Percentiles rank a stretch among this genome's conserved stretches.
Conservation (phyloP, 53 echinoderm and acorn worm genomes). For the Astropecten irregularis region DNA sequence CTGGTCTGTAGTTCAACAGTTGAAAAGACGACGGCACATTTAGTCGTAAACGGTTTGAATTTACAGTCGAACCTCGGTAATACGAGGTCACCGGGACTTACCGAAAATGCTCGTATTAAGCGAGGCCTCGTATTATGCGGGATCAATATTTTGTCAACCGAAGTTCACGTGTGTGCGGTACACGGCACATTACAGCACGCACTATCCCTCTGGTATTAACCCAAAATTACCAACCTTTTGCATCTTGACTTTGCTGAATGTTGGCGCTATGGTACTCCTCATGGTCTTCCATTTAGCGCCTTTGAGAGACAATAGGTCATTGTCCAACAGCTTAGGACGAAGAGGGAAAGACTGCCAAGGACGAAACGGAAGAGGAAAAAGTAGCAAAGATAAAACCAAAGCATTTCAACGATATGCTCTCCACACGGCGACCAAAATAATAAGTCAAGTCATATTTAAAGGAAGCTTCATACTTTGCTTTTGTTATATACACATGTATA, state of each 20-base stretch:
- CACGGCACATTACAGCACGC: not conserved
- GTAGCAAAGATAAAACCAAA: not conserved
- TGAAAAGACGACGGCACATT: no score
- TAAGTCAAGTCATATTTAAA: no score
- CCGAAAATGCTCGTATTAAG: no score
- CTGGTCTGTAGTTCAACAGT: no score
- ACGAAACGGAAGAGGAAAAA: not conserved
- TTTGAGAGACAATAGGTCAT: conserved; percentile 8
- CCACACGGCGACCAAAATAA: not conserved
- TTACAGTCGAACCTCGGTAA: not conserved
- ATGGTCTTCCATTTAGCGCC: conserved; percentile 35
- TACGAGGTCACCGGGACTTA: no score
- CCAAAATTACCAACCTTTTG: conserved; percentile 39
- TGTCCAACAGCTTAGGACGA: not conserved
- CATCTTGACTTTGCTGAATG: conserved; percentile 40
- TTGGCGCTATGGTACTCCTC: conserved; percentile 26
- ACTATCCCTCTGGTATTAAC: not conserved
- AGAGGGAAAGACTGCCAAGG: conserved; percentile 28
- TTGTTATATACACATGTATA: no score
- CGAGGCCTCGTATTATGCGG: no score
- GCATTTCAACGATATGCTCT: not conserved
- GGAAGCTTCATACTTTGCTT: no score
- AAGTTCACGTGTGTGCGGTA: no score
- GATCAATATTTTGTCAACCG: not conserved
- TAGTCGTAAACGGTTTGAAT: no score